phyloP scores from a whole-genome alignment of 2,113 vertebrate genomes.

The Benitochromis conjunctus region DNA sequence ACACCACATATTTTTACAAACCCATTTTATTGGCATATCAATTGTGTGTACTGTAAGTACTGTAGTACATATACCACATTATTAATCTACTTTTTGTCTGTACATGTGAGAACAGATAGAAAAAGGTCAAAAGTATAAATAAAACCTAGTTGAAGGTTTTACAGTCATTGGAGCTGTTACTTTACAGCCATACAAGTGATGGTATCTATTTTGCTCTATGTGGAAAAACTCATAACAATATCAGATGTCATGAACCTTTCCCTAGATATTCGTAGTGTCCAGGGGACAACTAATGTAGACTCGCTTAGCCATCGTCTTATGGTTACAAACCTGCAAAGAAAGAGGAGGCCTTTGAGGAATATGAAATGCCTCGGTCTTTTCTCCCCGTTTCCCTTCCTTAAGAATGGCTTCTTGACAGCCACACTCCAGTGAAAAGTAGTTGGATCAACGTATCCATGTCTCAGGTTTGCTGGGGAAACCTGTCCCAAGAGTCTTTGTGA shows the following conservation, averaged over 20 bases:
- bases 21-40: not conserved
- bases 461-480: not conserved
- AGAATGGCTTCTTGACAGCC: not conserved
- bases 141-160: not conserved
- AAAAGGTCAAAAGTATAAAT: not conserved
- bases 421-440: not conserved
- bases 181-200: not conserved
- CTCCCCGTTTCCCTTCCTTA: not conserved
- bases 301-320: not conserved
- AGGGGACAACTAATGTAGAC: not conserved
- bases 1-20: not conserved
- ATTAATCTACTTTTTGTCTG: not conserved
- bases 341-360: not conserved
- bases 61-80: not conserved
- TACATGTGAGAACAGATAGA: not conserved
- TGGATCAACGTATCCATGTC: not conserved
- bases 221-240: not conserved
- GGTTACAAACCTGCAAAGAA: not conserved
- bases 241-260: not conserved
- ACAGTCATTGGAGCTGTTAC: not conserved
- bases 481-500: not conserved
- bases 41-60: not conserved
- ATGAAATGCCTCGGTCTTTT: not conserved
- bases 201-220: not conserved
- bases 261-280: not conserved